These are phyloP conservation scores for Echiichthys vipera DNA, from an alignment of 2,797 vertebrate genomes.

Conservation along the genomic window DNA sequence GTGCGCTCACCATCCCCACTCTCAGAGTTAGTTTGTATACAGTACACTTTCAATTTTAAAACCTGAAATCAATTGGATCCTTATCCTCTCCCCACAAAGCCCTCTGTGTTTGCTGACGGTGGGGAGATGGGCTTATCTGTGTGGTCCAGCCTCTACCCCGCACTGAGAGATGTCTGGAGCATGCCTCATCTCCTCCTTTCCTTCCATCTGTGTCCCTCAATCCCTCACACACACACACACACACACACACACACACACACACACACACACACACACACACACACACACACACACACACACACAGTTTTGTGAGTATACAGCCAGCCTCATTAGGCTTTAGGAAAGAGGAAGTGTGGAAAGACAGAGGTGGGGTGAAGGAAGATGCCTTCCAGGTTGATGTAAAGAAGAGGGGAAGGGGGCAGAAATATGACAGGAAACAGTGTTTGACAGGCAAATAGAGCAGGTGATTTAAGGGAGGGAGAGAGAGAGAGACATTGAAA, in stretches of 20 bases:
- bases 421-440: conserved; percentile 12
- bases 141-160: conserved; percentile 71
- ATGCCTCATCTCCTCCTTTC: conserved; percentile 42
- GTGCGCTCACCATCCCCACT: background rate
- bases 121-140: conserved; percentile 77
- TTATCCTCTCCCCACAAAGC: conserved; percentile 71
- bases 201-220: conserved; percentile 31
- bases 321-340: conserved; percentile 46
- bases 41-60: conserved; percentile 66
- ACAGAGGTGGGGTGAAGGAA: conserved; percentile 9
- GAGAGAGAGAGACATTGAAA: background rate
- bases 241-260: background rate
- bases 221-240: conserved; percentile 14
- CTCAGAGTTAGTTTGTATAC: conserved; percentile 43
- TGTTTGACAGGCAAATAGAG: conserved; percentile 2
- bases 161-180: conserved; percentile 64
- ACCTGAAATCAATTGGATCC: conserved; percentile 73
- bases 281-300: background rate
- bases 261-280: conserved; percentile 3
- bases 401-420: conserved; percentile 19
- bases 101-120: conserved; percentile 62
- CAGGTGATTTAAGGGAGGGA: background rate
- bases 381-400: conserved; percentile 14
- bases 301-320: conserved; percentile 32
- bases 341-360: conserved; percentile 18